phyloP scores from a whole-genome alignment of 2,888 invertebrate genomes.

The Drosophila subsilvestris region DNA sequence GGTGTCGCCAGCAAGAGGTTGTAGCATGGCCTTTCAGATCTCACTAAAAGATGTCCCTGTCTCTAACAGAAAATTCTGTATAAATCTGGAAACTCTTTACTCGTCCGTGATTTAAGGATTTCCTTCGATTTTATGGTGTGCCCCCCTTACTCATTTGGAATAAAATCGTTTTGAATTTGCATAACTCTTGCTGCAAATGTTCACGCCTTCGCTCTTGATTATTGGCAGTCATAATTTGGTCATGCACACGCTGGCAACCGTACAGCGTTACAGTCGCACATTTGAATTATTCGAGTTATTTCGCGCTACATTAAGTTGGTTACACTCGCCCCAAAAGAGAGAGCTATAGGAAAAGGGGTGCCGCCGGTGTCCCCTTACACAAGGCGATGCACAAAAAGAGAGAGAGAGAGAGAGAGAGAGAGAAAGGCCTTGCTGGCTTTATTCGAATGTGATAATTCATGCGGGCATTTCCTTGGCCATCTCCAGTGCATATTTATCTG shows the following conservation, averaged over 20 bases:
- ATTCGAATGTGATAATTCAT: constrained; percentile 66
- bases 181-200: constrained; percentile 48
- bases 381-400: too few relatives aligned
- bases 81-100: neutral
- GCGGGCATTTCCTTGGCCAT: constrained; percentile 33
- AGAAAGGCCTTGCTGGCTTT: constrained; percentile 24
- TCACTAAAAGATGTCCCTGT: too few relatives aligned
- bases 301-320: constrained; percentile 70
- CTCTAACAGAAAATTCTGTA: neutral
- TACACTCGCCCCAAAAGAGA: constrained; percentile 21
- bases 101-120: constrained; percentile 23
- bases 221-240: constrained; percentile 54
- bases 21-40: too few relatives aligned
- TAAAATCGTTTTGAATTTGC: constrained; percentile 8
- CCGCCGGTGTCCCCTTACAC: too few relatives aligned
- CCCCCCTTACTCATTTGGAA: constrained; percentile 39
- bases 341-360: neutral
- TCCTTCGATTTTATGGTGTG: constrained; percentile 26
- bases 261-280: constrained; percentile 38
- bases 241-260: constrained; percentile 36
- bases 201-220: constrained; percentile 49
- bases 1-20: too few relatives aligned
- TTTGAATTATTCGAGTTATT: constrained; percentile 76
- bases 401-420: too few relatives aligned
- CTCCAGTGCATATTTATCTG: constrained; percentile 35